Evolutionary conservation across 2,797 vertebrate genomes (phyloP).

Genomic region (Benthosema pterotum): DNA sequence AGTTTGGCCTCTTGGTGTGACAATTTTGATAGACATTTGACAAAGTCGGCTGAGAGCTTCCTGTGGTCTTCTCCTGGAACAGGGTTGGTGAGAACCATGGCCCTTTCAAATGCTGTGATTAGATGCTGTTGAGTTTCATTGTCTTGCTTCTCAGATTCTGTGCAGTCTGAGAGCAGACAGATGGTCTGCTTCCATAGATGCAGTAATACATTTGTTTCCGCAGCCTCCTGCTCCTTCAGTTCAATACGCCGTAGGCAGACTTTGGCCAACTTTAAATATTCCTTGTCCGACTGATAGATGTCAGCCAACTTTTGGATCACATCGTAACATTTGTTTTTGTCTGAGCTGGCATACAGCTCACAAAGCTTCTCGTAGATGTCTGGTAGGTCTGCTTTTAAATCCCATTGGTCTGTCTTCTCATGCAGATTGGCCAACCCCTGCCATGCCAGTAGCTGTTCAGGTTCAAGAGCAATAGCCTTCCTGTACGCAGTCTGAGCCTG

Average conservation of each 20-base stretch:
- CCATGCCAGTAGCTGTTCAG: conserved; percentile 93
- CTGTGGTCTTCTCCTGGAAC: conserved; percentile 88
- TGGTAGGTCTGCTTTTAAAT: conserved; percentile 86
- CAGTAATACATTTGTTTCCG: conserved; percentile 83
- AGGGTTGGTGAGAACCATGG: conserved; percentile 78
- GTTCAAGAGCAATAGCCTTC: conserved; percentile 93
- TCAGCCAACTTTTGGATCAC: conserved; percentile 91
- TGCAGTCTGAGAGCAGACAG: conserved; percentile 78
- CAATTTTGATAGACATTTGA: conserved; percentile 88
- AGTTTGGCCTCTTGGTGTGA: conserved; percentile 84
- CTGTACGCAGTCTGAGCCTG: conserved; percentile 93
- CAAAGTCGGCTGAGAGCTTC: conserved; percentile 83
- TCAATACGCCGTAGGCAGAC: conserved; percentile 85
- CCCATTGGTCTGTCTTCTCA: conserved; percentile 88
- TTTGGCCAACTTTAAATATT: conserved; percentile 86
- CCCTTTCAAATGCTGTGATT: conserved; percentile 89
- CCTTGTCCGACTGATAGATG: conserved; percentile 88
- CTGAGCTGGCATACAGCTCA: conserved; percentile 90
- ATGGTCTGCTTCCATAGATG: conserved; percentile 89
- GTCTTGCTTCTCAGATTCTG: conserved; percentile 75
- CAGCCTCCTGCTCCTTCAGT: conserved; percentile 81
- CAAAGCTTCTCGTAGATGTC: conserved; percentile 90
- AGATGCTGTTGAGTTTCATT: conserved; percentile 88
- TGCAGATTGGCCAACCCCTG: conserved; percentile 96
- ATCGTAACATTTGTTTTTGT: conserved; percentile 94